Base-by-base conservation (phyloP, 1,140 invertebrate species). In the Trissolcus basalis region DNA sequence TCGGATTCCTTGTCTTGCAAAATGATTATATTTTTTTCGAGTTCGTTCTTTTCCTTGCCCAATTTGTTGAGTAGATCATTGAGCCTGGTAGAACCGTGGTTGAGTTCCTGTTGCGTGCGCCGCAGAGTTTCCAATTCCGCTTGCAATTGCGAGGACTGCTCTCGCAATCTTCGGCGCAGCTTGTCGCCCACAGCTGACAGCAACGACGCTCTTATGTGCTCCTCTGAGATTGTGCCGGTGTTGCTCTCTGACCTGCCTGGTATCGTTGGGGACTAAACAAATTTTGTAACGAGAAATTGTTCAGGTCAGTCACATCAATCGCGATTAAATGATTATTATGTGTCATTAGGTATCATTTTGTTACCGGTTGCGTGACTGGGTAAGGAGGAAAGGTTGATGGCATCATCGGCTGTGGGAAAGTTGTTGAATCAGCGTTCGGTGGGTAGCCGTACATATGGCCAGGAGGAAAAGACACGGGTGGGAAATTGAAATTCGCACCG, bases 181-280 rank as follows among this genome's bases (percentile, higher is more conserved):
- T 98, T 98, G 84, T 99, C 97, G 88, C 98, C 96, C 0, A 98
- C 95, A 12, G 97, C 98, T 49, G 96, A 97, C 1, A 98, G 86
- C 8, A 99, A 88, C 16, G 97, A 99, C 43, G 94, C 95, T 82
- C 96, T 93, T 48, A 99, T 96, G 83, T 98, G 97, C 83, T 98
- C 96, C 82, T 98, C 96, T 43, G 96, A 96, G 44, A 99, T 97
- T 11, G 96, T 97, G 11, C 94, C 94, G 32, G 90, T 88, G 27
- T 82, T 82, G 51, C 89, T 89, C 49, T 89, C 86, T 48, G 87
- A 85, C 78, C 85, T 88, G 53, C 84, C 86, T 56, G 90, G 85
- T 68, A 89, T 84, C 53, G 87, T 86, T 14, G 89, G 86, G 47
- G 89, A 87, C 85, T 89, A 82, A 15, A 86, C 82, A n/a, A 44